Evolutionary conservation across 2,888 invertebrate genomes (phyloP).

Genomic region (Lochmaea crataegi): DNA sequence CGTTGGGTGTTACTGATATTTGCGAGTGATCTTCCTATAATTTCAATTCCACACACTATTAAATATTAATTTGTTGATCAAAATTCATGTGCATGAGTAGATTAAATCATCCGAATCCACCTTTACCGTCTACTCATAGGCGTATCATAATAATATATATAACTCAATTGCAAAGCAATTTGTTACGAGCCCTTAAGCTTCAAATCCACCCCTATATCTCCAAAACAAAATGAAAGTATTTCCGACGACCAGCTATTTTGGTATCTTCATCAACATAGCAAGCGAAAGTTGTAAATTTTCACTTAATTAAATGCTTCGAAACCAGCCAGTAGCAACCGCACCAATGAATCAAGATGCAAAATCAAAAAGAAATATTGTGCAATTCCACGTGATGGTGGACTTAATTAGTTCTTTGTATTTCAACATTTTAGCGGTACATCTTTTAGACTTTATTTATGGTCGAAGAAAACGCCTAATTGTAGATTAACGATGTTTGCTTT

Average conservation of each 20-base stretch:
- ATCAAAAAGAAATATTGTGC: slow-evolving; percentile 49
- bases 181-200: neutral
- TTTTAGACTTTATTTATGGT: slow-evolving; percentile 44
- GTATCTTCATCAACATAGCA: slow-evolving; percentile 38
- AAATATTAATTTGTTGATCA: too few species aligned
- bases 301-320: slow-evolving; percentile 46
- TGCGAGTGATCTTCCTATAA: too few species aligned
- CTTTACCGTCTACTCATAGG: neutral
- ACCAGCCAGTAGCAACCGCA: slow-evolving; percentile 35
- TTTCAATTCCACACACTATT: too few species aligned
- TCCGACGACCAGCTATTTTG: slow-evolving; percentile 34
- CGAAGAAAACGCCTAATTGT: slow-evolving; percentile 38
- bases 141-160: neutral
- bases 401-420: slow-evolving; percentile 50
- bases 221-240: slow-evolving; percentile 29
- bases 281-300: slow-evolving; percentile 46
- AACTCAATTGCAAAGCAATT: slow-evolving; percentile 9
- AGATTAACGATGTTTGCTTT: slow-evolving; percentile 42
- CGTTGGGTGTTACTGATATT: too few species aligned
- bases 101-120: neutral
- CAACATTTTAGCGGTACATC: slow-evolving; percentile 38
- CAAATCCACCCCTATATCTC: slow-evolving; percentile 16
- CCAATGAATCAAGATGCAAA: slow-evolving; percentile 43
- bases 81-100: neutral
- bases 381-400: slow-evolving; percentile 48